These are phyloP conservation scores for Hydraecia micacea DNA, from an alignment of 2,888 invertebrate genomes.

Conservation along the genomic window DNA sequence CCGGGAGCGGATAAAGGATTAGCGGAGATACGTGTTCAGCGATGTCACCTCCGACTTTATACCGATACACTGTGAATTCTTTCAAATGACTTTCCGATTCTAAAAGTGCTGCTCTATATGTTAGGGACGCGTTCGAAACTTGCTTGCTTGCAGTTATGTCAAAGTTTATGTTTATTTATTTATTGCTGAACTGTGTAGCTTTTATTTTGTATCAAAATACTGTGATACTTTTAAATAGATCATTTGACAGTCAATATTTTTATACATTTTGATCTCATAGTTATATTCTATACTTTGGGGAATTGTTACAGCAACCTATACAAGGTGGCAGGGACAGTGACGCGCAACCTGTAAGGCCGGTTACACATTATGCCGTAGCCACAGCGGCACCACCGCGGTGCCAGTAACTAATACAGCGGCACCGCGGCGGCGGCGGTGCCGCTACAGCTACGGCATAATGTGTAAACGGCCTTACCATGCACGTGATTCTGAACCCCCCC, in stretches of 20 bases:
- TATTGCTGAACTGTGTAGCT: conserved; percentile 22
- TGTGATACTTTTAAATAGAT: neutral
- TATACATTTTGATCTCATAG: neutral
- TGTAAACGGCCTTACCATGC: too few species aligned
- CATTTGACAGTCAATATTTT: neutral
- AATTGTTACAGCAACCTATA: neutral
- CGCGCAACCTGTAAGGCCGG: too few species aligned
- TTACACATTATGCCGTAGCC: too few species aligned
- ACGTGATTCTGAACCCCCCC: too few species aligned
- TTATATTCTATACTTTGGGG: neutral
- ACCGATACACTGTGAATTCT: conserved; percentile 75
- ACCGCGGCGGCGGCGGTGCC: too few species aligned
- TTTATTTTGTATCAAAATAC: conserved; percentile 25
- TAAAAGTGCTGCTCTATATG: conserved; percentile 60
- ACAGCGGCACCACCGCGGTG: too few species aligned
- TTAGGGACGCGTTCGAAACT: conserved; percentile 39
- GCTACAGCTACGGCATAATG: too few species aligned
- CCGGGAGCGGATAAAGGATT: conserved; percentile 77
- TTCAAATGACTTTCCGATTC: conserved; percentile 67
- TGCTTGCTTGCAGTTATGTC: conserved; percentile 39
- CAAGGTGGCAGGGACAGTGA: too few species aligned
- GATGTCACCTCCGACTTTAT: conserved; percentile 79
- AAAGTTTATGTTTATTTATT: conserved; percentile 43
- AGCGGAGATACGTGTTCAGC: conserved; percentile 80
- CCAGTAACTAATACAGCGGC: too few species aligned